Conservation (phyloP, 2,797 vertebrate genomes). For the Anabas testudineus region DNA sequence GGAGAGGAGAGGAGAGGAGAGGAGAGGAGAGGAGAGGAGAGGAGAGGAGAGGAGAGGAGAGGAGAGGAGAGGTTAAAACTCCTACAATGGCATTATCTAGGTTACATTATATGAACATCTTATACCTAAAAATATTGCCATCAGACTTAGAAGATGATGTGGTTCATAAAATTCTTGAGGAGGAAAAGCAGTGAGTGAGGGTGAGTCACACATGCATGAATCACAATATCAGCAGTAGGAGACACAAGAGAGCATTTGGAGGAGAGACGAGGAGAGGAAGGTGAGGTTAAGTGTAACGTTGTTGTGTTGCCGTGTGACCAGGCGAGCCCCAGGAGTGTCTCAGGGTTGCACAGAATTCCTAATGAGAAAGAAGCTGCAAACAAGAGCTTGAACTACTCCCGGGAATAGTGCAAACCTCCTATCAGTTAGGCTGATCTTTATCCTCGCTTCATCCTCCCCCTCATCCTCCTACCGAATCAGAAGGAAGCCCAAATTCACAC, state of each 20-base stretch:
- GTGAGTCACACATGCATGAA: constrained; percentile 24
- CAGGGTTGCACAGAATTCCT: constrained; percentile 60
- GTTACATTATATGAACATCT: constrained; percentile 19
- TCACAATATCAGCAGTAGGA: constrained; percentile 25
- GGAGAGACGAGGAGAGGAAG: constrained; percentile 11
- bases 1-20: constrained; percentile 7
- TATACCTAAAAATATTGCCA: constrained; percentile 14
- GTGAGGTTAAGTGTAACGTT: constrained; percentile 33
- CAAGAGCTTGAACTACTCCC: constrained; percentile 45
- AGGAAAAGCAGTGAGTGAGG: neutral
- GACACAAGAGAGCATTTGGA: constrained; percentile 17
- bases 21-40: constrained; percentile 22
- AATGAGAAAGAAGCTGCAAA: constrained; percentile 67
- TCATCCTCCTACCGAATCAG: constrained; percentile 9
- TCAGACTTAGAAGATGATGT: constrained; percentile 17
- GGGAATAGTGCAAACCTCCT: constrained; percentile 54
- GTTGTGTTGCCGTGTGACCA: constrained; percentile 58
- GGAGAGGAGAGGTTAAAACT: constrained; percentile 12
- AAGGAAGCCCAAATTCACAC: neutral
- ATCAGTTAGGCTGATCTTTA: constrained; percentile 40
- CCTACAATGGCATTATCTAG: constrained; percentile 8
- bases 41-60: constrained; percentile 16
- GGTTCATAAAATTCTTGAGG: neutral
- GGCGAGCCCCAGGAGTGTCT: constrained; percentile 28
- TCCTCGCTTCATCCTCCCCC: constrained; percentile 17